phyloP scores from a whole-genome alignment of 2,113 vertebrate species.

The Corapipo altera region DNA sequence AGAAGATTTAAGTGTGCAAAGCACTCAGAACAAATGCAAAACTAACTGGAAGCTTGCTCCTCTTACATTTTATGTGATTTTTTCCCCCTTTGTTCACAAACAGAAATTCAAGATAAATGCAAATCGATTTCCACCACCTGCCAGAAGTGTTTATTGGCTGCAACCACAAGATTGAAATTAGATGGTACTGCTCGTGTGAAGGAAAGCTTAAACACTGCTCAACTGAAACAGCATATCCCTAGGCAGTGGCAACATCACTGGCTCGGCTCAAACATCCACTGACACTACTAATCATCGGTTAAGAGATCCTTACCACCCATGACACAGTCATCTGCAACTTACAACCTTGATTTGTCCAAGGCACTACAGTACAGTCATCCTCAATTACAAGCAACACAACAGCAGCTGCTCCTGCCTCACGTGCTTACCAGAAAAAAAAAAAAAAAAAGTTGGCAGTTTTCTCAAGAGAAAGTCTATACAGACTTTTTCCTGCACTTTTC shows the following conservation, averaged over 20 bases:
- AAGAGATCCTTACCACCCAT: neutral
- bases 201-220: neutral
- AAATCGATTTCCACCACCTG: neutral
- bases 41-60: neutral
- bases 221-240: neutral
- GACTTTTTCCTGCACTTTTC: neutral
- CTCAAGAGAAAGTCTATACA: neutral
- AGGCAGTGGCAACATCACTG: neutral
- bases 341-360: neutral
- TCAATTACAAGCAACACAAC: neutral
- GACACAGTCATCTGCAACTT: conserved; percentile 5
- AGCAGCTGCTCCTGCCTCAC: neutral
- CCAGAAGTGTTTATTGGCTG: neutral
- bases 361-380: neutral
- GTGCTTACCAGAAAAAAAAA: neutral
- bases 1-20: neutral
- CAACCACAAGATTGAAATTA: neutral
- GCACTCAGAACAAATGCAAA: neutral
- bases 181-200: neutral
- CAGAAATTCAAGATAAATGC: neutral
- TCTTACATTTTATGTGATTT: neutral
- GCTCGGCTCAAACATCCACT: neutral
- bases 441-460: neutral
- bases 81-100: neutral
- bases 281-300: neutral